Conservation (phyloP, 1,140 invertebrate species). For the Ceratina australensis region DNA sequence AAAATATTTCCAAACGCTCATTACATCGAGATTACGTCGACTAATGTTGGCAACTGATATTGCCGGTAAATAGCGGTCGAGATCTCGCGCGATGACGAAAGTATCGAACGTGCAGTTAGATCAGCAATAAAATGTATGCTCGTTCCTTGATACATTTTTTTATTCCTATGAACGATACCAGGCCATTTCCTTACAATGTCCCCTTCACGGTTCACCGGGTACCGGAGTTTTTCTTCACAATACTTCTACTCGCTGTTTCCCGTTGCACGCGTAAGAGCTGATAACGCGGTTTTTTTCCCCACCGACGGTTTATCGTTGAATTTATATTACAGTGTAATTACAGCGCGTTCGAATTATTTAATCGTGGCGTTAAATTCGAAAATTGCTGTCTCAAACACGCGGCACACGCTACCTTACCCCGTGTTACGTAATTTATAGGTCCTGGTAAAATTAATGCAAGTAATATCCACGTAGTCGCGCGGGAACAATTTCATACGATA, state of each 20-base stretch:
- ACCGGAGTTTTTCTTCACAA: conserved; percentile 8
- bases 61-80: background rate
- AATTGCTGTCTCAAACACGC: background rate
- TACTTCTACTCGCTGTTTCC: conserved; percentile 9
- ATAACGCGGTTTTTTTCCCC: background rate
- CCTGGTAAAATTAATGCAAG: background rate
- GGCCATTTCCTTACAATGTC: conserved; percentile 39
- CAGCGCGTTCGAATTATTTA: background rate
- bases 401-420: background rate
- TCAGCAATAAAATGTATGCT: background rate
- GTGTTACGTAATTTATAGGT: conserved; percentile 3
- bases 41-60: background rate
- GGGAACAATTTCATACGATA: too few species aligned
- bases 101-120: conserved; percentile 31
- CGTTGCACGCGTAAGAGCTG: too few species aligned
- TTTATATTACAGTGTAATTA: background rate
- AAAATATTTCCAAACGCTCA: too few species aligned
- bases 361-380: background rate
- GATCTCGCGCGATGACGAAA: background rate
- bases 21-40: too few species aligned
- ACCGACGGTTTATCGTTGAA: background rate
- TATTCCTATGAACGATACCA: conserved; percentile 10
- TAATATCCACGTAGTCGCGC: background rate
- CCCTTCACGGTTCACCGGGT: conserved; percentile 26
- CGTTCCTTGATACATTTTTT: conserved; percentile 1